phyloP scores from a whole-genome alignment of 2,113 vertebrate genomes.

The Pholis gunnellus region DNA sequence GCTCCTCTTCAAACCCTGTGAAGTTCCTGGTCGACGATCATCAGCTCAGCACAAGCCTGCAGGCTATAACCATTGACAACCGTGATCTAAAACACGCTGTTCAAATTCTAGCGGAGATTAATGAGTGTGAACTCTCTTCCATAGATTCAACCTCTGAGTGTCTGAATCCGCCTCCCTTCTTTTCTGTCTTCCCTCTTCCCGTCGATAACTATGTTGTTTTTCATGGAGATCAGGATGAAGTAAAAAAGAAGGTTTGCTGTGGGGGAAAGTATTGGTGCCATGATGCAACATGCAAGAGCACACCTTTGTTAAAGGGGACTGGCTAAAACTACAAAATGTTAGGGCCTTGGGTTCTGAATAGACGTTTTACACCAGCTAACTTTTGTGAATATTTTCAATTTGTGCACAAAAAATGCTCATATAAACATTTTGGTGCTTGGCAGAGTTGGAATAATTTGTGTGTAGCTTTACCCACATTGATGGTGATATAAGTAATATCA shows the following conservation, averaged over 20 bases:
- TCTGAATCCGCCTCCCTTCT: constrained; percentile 1
- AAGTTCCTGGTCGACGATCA: constrained; percentile 26
- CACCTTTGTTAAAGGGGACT: neutral
- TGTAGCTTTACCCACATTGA: neutral
- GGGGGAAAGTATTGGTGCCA: neutral
- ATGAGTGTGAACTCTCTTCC: constrained; percentile 26
- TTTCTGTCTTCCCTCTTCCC: constrained; percentile 28
- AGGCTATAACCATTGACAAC: constrained; percentile 18
- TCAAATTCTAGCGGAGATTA: constrained; percentile 24
- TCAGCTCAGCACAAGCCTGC: constrained; percentile 28
- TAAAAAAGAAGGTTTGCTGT: neutral
- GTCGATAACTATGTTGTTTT: constrained; percentile 44
- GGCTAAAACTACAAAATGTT: neutral
- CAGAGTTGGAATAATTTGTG: neutral
- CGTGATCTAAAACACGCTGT: constrained; percentile 26
- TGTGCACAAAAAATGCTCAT: neutral
- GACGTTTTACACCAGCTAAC: no score
- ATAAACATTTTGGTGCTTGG: neutral
- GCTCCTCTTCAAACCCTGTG: constrained; percentile 9
- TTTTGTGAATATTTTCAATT: neutral
- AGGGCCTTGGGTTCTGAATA: neutral
- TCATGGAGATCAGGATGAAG: constrained; percentile 46
- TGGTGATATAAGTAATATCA: neutral
- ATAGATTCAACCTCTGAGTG: constrained; percentile 7
- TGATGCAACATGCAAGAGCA: neutral